Base-by-base conservation (phyloP, 2,113 vertebrate species). In the Petrocephalus microphthalmus region DNA sequence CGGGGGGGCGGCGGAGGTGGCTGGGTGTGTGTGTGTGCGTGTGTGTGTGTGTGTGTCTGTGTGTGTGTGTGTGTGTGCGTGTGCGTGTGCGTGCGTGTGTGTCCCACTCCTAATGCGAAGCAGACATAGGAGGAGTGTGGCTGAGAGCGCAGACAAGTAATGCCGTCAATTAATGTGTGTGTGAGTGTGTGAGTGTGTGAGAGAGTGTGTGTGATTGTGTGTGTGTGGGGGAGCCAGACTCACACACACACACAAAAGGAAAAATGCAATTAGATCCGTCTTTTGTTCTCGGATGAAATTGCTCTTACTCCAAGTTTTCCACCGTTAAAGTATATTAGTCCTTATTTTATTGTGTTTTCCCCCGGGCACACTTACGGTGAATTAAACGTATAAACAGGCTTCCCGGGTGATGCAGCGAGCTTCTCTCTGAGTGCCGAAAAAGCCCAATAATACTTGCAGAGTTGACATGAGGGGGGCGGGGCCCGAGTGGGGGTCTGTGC, bases 341-440 rank as follows among this genome's bases (percentile, higher is more conserved):
- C 45, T 29, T 78, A 29, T 92, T 91, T 90, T 90, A 86, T 88
- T 20, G 84, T 90, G 88, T 92, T 89, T 91, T 92, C 90, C 90
- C 91, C 78, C 1, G 89, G 89, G 89, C 84, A 60, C 88, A 88
- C 90, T 91, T 91, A 84, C 89, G 89, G 88, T 56, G 84, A 60
- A 37, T 85, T 89, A 90, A 92, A 89, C 88, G 47, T 90, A 89
- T 92, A 92, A 93, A 91, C 91, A 91, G 91, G 83, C 89, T 88
- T 86, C 86, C 89, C 87, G 78, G 81, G 87, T 81, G 88, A 87
- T 8, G 8, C 25, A n/a, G 10, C 60, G 25, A n/a, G 10, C 60
- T 67, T 29, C n/a, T 25, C 25, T 67, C n/a, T 33, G 22, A 52
- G 37, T 87, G 51, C 51, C 87, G 25, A 87, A 87, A 67, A 60